Conservation (phyloP, 2,888 invertebrate genomes). For the Alentia gelatinosa region DNA sequence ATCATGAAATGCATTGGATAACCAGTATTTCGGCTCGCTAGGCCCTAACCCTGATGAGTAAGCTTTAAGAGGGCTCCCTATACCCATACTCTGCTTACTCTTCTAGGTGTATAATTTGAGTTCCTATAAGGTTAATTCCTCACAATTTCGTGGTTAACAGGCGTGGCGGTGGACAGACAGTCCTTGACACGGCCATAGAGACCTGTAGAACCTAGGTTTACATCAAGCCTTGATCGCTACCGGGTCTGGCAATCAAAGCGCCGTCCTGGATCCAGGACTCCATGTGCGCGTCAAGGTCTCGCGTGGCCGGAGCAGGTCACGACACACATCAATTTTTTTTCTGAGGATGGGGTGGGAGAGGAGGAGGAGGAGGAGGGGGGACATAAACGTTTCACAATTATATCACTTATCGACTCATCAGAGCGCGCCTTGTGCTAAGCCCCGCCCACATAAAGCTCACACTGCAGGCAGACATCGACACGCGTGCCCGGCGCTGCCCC, state of each 20-base stretch:
- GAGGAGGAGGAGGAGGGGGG: no score
- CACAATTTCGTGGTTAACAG: no score
- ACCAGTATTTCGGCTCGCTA: not conserved
- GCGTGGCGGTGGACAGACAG: not conserved
- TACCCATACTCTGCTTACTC: no score
- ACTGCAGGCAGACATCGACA: not conserved
- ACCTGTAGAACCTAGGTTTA: not conserved
- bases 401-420: not conserved
- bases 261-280: not conserved
- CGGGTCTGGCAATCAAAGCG: not conserved
- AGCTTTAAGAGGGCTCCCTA: no score
- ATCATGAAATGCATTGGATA: conserved; percentile 8
- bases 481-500: not conserved
- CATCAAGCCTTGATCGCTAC: not conserved
- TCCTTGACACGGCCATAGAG: not conserved
- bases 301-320: no score
- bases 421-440: not conserved
- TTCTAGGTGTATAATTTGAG: no score
- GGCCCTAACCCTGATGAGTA: not conserved
- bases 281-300: not conserved
- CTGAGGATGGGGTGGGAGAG: no score
- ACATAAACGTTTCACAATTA: not conserved
- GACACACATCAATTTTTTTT: no score
- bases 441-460: not conserved
- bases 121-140: no score